Percentiles rank a stretch among this genome's conserved stretches.
Conservation (phyloP, 2,888 invertebrate genomes). For the Dione juno region DNA sequence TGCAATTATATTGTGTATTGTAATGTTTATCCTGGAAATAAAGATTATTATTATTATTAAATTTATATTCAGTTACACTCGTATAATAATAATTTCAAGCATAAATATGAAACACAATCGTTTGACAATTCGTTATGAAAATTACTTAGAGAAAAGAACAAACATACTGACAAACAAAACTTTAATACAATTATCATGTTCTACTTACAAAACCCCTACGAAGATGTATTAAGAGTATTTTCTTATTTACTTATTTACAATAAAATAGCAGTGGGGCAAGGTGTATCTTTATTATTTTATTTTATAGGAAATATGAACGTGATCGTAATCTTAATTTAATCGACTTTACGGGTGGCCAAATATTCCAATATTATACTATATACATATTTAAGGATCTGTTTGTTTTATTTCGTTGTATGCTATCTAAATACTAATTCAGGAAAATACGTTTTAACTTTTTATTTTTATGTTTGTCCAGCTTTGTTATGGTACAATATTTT, state of each 20-base stretch:
- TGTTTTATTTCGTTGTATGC: constrained; percentile 13
- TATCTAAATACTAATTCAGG: constrained; percentile 11
- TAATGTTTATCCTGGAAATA: no score
- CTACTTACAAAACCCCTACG: no score
- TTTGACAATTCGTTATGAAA: no score
- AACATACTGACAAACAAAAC: no score
- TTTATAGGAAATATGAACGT: constrained; percentile 21
- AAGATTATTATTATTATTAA: no score
- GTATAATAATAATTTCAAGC: no score
- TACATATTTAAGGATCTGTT: neutral
- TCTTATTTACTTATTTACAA: neutral
- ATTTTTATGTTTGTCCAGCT: neutral
- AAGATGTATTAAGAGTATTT: no score
- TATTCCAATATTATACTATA: constrained; percentile 2
- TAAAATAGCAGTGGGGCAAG: neutral
- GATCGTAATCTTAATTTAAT: constrained; percentile 19
- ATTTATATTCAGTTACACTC: no score
- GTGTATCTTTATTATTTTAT: constrained; percentile 22
- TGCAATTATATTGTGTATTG: no score
- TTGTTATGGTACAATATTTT: neutral
- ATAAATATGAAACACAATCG: no score
- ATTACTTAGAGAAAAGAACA: no score
- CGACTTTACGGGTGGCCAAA: constrained; percentile 22
- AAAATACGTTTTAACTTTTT: neutral
- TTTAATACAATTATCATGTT: no score